phyloP scores from a whole-genome alignment of 1,140 invertebrate genomes.

The Aphis gossypii region DNA sequence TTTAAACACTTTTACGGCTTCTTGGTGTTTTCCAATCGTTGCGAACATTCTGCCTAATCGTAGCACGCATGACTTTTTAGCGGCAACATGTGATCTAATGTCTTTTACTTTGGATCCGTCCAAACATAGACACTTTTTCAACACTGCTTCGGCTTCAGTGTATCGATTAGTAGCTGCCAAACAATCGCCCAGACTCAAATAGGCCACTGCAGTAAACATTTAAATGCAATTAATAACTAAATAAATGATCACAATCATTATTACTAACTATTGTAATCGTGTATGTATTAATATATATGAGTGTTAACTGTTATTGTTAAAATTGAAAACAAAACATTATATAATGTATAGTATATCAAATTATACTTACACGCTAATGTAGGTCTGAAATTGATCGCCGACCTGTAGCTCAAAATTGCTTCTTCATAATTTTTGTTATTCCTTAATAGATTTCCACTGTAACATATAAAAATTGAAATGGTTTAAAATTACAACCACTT shows the following conservation, averaged over 20 bases:
- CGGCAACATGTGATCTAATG: conserved; percentile 85
- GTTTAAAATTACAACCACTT: background rate
- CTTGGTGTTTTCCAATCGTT: conserved; percentile 82
- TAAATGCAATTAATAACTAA: background rate
- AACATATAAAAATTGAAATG: conserved; percentile 64
- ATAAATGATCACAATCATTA: background rate
- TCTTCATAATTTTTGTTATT: conserved; percentile 86
- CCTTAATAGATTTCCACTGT: conserved; percentile 91
- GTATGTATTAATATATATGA: background rate
- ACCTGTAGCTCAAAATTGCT: conserved; percentile 89
- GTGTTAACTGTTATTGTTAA: background rate
- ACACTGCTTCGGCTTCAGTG: conserved; percentile 82
- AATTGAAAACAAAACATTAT: background rate
- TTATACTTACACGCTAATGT: conserved; percentile 88
- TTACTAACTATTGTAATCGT: background rate
- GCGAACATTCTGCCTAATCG: conserved; percentile 89
- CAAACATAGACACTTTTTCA: conserved; percentile 81
- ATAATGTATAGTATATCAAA: background rate
- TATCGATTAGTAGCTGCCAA: conserved; percentile 80
- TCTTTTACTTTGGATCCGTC: conserved; percentile 89
- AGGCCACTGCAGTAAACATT: conserved; percentile 79
- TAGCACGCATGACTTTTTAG: conserved; percentile 87
- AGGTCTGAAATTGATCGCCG: conserved; percentile 91
- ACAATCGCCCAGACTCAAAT: conserved; percentile 91
- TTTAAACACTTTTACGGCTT: conserved; percentile 85